phyloP scores from a whole-genome alignment of 1,140 invertebrate species.

The Panagrolaimus sp. region DNA sequence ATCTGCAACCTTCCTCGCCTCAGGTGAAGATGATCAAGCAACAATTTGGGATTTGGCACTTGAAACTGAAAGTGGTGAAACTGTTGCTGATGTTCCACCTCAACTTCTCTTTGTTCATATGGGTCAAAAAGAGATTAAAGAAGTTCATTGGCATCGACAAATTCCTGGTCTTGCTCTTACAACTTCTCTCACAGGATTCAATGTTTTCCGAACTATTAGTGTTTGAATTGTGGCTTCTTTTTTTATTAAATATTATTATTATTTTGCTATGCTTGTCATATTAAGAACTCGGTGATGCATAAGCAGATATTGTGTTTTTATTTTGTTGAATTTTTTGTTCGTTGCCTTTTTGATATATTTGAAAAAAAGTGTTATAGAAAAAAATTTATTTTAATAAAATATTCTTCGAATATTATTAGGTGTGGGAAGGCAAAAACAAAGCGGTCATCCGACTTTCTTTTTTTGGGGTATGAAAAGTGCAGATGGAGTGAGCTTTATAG shows the following conservation, averaged over 20 bases:
- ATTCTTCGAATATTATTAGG: too few species aligned
- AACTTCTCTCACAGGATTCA: slow-evolving; percentile 87
- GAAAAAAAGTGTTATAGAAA: too few species aligned
- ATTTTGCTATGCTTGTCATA: not conserved
- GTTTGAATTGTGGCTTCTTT: slow-evolving; percentile 66
- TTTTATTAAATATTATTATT: slow-evolving; percentile 19
- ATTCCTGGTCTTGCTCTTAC: slow-evolving; percentile 85
- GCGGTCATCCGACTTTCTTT: too few species aligned
- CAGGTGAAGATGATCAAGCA: slow-evolving; percentile 90
- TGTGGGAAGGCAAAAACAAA: too few species aligned
- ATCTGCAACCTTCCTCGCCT: slow-evolving; percentile 82
- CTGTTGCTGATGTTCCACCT: slow-evolving; percentile 72
- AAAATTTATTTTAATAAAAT: too few species aligned
- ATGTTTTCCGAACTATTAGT: slow-evolving; percentile 96
- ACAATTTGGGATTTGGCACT: slow-evolving; percentile 92
- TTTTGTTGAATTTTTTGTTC: slow-evolving; percentile 17
- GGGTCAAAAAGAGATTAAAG: slow-evolving; percentile 87
- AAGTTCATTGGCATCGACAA: slow-evolving; percentile 96
- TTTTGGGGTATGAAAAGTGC: too few species aligned
- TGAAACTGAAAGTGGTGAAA: slow-evolving; percentile 68
- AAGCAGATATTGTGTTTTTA: not conserved
- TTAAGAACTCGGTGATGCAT: too few species aligned
- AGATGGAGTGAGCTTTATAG: too few species aligned
- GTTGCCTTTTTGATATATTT: not conserved
- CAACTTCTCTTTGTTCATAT: slow-evolving; percentile 96